These are phyloP conservation scores for Sinocyclocheilus maitianheensis DNA, from an alignment of 2,113 vertebrate genomes.

Conservation along the genomic window DNA sequence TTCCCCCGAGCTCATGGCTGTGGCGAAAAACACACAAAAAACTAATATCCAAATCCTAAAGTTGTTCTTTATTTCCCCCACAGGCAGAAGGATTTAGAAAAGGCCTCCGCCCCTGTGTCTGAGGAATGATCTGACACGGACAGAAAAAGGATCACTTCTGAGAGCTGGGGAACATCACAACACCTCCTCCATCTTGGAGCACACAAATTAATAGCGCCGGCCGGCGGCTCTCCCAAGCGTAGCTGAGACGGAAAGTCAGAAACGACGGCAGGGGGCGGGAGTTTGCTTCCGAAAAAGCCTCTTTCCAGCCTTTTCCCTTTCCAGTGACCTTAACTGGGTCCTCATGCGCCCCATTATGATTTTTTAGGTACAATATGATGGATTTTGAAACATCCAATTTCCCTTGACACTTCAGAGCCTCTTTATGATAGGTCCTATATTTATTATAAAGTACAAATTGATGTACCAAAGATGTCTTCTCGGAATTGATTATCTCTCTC, in stretches of 20 bases:
- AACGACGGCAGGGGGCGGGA: constrained; percentile 61
- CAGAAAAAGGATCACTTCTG: constrained; percentile 54
- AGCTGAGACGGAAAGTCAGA: constrained; percentile 64
- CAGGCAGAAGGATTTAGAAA: constrained; percentile 48
- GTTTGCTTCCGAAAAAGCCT: neutral
- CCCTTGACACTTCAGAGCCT: neutral
- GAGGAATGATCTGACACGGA: constrained; percentile 65
- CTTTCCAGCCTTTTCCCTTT: neutral
- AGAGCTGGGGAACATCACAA: constrained; percentile 71
- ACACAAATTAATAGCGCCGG: constrained; percentile 72
- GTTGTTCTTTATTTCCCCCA: constrained; percentile 41
- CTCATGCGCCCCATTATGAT: neutral
- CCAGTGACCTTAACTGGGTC: constrained; percentile 2
- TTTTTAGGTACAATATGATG: neutral
- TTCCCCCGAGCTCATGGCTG: constrained; percentile 88
- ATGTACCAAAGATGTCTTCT: neutral
- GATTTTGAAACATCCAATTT: neutral
- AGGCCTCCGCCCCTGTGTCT: constrained; percentile 60
- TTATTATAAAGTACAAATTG: neutral
- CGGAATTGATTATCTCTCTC: neutral
- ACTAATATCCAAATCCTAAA: constrained; percentile 66
- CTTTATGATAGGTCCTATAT: neutral
- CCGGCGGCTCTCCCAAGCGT: constrained; percentile 76
- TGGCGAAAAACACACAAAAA: constrained; percentile 58
- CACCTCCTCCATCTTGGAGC: constrained; percentile 79